These are phyloP conservation scores for Otocyon megalotis DNA, from an alignment of 2,113 vertebrate genomes.

Conservation along the genomic window DNA sequence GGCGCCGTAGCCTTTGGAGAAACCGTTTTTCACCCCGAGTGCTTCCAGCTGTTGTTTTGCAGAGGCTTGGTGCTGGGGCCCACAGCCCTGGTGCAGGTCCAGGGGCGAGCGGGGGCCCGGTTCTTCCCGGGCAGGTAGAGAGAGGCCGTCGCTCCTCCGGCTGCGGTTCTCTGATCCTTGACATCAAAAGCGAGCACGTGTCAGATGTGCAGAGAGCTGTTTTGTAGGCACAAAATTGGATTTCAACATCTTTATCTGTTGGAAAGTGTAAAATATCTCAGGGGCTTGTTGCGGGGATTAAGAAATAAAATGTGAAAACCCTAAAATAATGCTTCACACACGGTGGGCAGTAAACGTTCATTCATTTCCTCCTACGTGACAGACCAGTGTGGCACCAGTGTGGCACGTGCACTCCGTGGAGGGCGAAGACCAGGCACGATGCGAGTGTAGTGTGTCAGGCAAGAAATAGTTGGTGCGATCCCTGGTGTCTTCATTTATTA, in stretches of 20 bases:
- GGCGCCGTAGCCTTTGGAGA: slow-evolving; percentile 52
- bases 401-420: neutral
- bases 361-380: neutral
- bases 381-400: neutral
- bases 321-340: neutral
- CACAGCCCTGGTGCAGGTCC: neutral
- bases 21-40: slow-evolving; percentile 29
- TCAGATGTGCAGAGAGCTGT: neutral
- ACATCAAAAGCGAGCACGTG: neutral
- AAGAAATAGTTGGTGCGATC: neutral
- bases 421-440: neutral
- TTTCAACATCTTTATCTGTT: neutral
- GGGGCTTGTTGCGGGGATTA: neutral
- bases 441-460: neutral
- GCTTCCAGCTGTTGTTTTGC: slow-evolving; percentile 52
- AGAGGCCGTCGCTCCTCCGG: neutral
- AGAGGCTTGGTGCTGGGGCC: neutral
- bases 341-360: neutral
- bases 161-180: neutral
- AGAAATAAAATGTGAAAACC: neutral
- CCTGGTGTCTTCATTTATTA: neutral
- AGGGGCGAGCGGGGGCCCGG: neutral
- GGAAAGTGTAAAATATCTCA: neutral
- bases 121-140: neutral
- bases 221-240: neutral